These are phyloP conservation scores for Orchesellides sinensis DNA, from an alignment of 2,888 invertebrate species.

Conservation along the genomic window DNA sequence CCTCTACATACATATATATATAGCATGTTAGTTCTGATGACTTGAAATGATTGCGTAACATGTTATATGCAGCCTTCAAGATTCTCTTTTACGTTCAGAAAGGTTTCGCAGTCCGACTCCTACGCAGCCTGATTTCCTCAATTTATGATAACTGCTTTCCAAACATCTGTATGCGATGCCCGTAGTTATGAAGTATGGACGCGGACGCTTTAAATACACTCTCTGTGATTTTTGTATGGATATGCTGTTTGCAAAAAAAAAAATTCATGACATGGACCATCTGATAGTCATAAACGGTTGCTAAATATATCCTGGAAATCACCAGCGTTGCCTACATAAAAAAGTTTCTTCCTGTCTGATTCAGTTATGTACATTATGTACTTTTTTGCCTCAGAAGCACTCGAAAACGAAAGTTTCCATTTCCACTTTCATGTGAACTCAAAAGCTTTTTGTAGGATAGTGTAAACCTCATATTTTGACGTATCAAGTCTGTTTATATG, in stretches of 20 bases:
- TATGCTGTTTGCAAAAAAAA: slow-evolving; percentile 54
- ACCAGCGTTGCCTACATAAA: slow-evolving; percentile 24
- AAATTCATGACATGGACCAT: slow-evolving; percentile 64
- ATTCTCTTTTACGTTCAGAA: neutral
- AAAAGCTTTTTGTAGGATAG: neutral
- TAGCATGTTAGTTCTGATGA: too few relatives aligned
- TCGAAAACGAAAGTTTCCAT: neutral
- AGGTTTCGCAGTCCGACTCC: neutral
- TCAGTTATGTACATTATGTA: neutral
- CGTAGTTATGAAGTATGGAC: too few relatives aligned
- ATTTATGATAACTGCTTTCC: slow-evolving; percentile 17
- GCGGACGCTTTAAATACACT: neutral
- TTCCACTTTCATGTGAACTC: slow-evolving; percentile 3
- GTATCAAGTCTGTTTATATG: slow-evolving; percentile 22
- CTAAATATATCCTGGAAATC: slow-evolving; percentile 52
- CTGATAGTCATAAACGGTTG: slow-evolving; percentile 62
- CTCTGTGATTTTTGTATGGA: slow-evolving; percentile 2
- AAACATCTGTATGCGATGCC: slow-evolving; percentile 32
- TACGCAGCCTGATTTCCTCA: slow-evolving; percentile 6
- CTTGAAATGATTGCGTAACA: too few relatives aligned
- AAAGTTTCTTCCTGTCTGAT: neutral
- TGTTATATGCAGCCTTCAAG: neutral
- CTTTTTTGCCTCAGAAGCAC: neutral
- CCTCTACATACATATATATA: too few relatives aligned
- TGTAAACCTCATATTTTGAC: slow-evolving; percentile 34